Evolutionary conservation across 2,797 vertebrate genomes (phyloP).

Genomic region (Amphiprion clarkii): DNA sequence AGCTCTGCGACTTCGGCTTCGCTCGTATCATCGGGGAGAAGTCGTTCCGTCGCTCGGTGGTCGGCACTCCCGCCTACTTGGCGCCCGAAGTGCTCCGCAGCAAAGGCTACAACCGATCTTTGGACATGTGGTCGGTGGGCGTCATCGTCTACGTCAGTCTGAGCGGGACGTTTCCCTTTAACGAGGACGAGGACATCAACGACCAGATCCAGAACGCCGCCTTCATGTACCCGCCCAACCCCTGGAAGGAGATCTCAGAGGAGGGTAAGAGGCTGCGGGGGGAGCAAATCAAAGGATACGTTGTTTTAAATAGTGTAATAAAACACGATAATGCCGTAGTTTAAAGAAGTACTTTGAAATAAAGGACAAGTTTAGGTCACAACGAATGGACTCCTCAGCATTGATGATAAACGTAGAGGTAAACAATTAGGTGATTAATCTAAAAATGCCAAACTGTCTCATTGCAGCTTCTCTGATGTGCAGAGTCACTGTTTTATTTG

Average conservation of each 20-base stretch:
- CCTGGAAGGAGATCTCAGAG: conserved; percentile 94
- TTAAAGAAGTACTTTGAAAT: too few relatives aligned
- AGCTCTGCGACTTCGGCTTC: conserved; percentile 96
- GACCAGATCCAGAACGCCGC: conserved; percentile 98
- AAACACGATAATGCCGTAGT: too few relatives aligned
- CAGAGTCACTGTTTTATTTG: too few relatives aligned
- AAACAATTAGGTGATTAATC: too few relatives aligned
- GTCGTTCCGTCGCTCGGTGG: conserved; percentile 96
- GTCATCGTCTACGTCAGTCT: conserved; percentile 97
- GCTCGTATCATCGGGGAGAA: conserved; percentile 97
- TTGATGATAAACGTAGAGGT: too few relatives aligned
- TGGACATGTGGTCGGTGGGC: conserved; percentile 98
- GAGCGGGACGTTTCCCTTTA: conserved; percentile 96
- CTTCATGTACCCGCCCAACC: conserved; percentile 95
- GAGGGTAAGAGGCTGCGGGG: conserved; percentile 82
- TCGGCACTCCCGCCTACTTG: conserved; percentile 94
- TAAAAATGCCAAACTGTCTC: too few relatives aligned
- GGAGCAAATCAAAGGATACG: background rate
- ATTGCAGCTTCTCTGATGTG: too few relatives aligned
- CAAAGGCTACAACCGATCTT: conserved; percentile 96
- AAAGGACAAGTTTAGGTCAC: too few relatives aligned
- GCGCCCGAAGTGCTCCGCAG: conserved; percentile 95
- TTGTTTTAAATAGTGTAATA: too few relatives aligned
- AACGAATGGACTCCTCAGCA: too few relatives aligned
- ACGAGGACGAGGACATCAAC: conserved; percentile 96